These are phyloP conservation scores for Dicranocentrus wangi DNA, from an alignment of 2,888 invertebrate species.

Conservation along the genomic window DNA sequence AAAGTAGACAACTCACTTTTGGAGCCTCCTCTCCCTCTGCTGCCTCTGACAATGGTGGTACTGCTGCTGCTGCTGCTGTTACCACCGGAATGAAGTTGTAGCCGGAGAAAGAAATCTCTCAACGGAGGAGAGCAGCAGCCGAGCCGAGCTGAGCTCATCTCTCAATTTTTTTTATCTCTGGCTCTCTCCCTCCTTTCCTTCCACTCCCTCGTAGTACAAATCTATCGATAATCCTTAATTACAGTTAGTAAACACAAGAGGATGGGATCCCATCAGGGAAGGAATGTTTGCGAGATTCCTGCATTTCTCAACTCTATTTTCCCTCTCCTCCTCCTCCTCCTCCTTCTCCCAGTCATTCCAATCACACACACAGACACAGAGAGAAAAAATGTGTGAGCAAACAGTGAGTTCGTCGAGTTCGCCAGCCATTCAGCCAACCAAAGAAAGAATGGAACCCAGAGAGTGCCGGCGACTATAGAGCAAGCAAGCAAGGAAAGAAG, in stretches of 20 bases:
- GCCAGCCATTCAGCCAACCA: not conserved
- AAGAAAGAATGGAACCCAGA: conserved; percentile 1
- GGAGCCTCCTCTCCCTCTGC: too few species aligned
- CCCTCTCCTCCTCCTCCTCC: too few species aligned
- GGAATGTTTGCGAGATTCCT: not conserved
- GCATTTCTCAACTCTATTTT: not conserved
- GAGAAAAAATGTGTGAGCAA: conserved; percentile 1
- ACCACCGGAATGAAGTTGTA: too few species aligned
- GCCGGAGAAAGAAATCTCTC: too few species aligned
- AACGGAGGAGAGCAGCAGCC: too few species aligned
- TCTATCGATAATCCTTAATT: conserved; percentile 45
- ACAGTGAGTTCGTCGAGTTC: not conserved
- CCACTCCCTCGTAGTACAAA: not conserved
- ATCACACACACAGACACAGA: not conserved
- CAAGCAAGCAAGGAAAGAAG: conserved; percentile 6
- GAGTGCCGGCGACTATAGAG: too few species aligned
- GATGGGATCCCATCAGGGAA: not conserved
- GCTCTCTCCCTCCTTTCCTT: not conserved
- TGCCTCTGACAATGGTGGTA: too few species aligned
- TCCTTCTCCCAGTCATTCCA: not conserved
- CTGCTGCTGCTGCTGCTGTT: too few species aligned
- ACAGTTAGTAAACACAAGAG: conserved; percentile 35
- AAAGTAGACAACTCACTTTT: too few species aligned
- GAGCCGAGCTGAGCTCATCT: not conserved
- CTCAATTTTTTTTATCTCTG: not conserved